Conservation (phyloP, 1,140 invertebrate species). For the Drosophila bocqueti region DNA sequence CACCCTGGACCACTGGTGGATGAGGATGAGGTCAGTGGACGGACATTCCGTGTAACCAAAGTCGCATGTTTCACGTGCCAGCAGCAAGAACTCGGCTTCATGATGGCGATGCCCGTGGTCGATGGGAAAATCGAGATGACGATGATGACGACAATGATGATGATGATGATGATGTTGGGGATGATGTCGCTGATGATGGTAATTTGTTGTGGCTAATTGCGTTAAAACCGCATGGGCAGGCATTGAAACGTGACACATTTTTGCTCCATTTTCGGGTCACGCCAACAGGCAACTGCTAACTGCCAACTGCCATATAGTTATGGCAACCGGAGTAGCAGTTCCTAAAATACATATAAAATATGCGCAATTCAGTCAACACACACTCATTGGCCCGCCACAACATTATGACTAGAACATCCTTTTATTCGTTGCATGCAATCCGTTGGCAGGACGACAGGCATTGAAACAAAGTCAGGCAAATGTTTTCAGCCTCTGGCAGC, state of each 20-base stretch:
- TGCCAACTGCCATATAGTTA: slow-evolving; percentile 15
- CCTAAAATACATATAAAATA: slow-evolving; percentile 56
- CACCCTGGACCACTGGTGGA: slow-evolving; percentile 28
- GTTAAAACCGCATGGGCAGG: slow-evolving; percentile 71
- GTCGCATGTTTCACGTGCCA: slow-evolving; percentile 72
- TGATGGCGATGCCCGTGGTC: slow-evolving; percentile 25
- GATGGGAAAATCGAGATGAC: slow-evolving; percentile 8
- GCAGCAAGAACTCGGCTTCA: slow-evolving; percentile 32
- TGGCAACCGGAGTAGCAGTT: slow-evolving; percentile 9
- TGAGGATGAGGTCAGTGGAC: slow-evolving; percentile 45
- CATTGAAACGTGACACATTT: slow-evolving; percentile 79
- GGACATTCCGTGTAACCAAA: slow-evolving; percentile 49
- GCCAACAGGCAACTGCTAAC: slow-evolving; percentile 16
- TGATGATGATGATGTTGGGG: slow-evolving; percentile 20
- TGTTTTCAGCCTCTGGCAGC: slow-evolving; percentile 40
- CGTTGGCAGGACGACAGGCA: slow-evolving; percentile 39
- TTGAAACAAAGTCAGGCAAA: slow-evolving; percentile 59
- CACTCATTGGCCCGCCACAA: slow-evolving; percentile 46
- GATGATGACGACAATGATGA: slow-evolving; percentile 23
- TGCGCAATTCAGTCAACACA: slow-evolving; percentile 41
- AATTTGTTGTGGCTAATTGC: slow-evolving; percentile 80
- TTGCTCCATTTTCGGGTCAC: slow-evolving; percentile 56
- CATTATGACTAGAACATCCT: slow-evolving; percentile 59
- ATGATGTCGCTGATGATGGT: slow-evolving; percentile 62
- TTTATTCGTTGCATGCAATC: slow-evolving; percentile 20